Percentiles rank a stretch among this genome's conserved stretches.
Conservation (phyloP, 2,113 vertebrate genomes). For the Colossoma macropomum region DNA sequence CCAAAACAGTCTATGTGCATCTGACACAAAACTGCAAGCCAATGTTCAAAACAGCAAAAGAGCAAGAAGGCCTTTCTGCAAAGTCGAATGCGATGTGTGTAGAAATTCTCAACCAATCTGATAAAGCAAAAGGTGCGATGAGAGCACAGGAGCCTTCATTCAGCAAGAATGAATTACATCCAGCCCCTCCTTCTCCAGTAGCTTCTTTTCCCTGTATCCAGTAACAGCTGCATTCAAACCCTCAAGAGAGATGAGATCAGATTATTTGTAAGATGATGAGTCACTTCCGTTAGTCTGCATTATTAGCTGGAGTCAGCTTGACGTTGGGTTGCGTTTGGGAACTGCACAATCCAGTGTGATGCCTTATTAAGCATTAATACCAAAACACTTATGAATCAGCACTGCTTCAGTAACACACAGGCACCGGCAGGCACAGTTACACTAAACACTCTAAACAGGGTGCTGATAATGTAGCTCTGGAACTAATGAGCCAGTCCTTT, state of each 20-base stretch:
- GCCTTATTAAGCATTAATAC: constrained; percentile 23
- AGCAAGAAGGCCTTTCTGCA: neutral
- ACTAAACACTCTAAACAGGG: constrained; percentile 12
- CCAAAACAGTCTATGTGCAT: no score
- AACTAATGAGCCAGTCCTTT: constrained; percentile 8
- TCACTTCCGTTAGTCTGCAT: constrained; percentile 39
- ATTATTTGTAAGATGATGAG: constrained; percentile 50
- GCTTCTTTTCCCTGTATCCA: constrained; percentile 24
- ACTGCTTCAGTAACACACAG: neutral
- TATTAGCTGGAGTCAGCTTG: constrained; percentile 35
- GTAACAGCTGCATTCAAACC: constrained; percentile 50
- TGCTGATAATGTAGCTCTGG: constrained; percentile 8
- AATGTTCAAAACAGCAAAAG: no score
- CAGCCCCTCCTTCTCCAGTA: constrained; percentile 14
- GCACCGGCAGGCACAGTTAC: constrained; percentile 21
- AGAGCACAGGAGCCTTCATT: constrained; percentile 24
- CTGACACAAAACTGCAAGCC: neutral
- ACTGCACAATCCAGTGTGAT: constrained; percentile 4
- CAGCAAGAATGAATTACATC: constrained; percentile 37
- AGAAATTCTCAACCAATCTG: neutral
- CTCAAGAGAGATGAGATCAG: constrained; percentile 31
- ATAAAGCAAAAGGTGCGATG: neutral
- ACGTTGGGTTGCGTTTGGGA: constrained; percentile 21
- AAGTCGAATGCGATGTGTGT: neutral
- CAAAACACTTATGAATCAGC: neutral